Evolutionary conservation across 2,113 vertebrate genomes (phyloP).

Genomic region (Tachysurus fulvidraco): DNA sequence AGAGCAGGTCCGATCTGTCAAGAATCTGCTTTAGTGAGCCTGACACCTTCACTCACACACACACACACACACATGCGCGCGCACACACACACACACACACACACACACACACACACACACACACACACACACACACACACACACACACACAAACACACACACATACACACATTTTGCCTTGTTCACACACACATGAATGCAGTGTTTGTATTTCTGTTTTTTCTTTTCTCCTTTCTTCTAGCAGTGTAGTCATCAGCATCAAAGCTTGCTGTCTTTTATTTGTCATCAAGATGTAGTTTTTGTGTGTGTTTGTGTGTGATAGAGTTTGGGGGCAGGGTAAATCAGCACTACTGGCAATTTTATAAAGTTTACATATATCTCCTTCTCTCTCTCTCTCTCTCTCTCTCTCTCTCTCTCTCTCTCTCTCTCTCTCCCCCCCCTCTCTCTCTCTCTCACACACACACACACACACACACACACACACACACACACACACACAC

Average conservation of each 20-base stretch:
- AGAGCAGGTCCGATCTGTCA: constrained; percentile 47
- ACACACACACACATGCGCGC: constrained; percentile 2
- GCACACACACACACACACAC: constrained; percentile 15
- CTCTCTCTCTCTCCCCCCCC: not conserved
- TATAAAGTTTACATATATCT: constrained; percentile 9
- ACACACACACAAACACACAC: constrained; percentile 7
- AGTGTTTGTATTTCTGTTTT: constrained; percentile 35
- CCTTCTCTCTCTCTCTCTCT: not conserved
- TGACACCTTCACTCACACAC: constrained; percentile 33
- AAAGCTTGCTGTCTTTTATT: constrained; percentile 31
- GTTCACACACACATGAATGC: constrained; percentile 28
- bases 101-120: not conserved
- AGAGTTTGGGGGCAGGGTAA: constrained; percentile 15
- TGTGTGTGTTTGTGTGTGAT: not conserved
- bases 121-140: constrained; percentile 1
- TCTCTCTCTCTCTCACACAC: not conserved
- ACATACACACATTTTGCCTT: not conserved
- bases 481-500: no score
- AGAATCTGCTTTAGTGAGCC: constrained; percentile 35
- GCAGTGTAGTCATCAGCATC: constrained; percentile 18
- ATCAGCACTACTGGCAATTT: constrained; percentile 16
- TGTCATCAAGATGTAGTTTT: constrained; percentile 1
- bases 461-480: not conserved
- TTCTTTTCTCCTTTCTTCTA: constrained; percentile 2
- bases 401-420: not conserved